These are phyloP conservation scores for Fragum sueziense DNA, from an alignment of 2,888 invertebrate species.

Conservation along the genomic window DNA sequence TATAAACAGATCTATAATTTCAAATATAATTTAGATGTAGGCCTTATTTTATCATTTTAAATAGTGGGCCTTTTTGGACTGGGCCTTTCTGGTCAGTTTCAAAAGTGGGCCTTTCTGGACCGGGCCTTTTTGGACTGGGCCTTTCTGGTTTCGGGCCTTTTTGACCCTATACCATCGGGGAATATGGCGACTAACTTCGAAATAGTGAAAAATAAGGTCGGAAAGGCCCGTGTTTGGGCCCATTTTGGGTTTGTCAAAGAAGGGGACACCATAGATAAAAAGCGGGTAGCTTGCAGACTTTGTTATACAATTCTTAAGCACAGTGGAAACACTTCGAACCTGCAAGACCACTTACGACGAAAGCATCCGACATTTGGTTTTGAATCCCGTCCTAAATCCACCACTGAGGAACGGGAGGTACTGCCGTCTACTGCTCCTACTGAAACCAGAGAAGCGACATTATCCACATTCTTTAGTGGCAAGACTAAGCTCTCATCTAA, in stretches of 20 bases:
- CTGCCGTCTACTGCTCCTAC: not conserved
- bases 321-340: conserved; percentile 2
- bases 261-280: not conserved
- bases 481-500: not conserved
- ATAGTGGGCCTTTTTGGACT: no score
- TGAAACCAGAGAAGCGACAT: not conserved
- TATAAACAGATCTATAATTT: no score
- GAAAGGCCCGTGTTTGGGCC: not conserved
- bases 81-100: no score
- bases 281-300: not conserved
- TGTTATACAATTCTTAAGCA: not conserved
- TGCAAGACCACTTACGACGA: not conserved
- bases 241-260: conserved; percentile 10
- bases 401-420: not conserved
- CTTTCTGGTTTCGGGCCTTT: no score
- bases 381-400: no score
- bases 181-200: not conserved
- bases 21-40: no score
- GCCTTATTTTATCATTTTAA: no score
- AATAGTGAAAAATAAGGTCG: conserved; percentile 6
- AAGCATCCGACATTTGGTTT: not conserved
- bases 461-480: not conserved
- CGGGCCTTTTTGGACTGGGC: no score
- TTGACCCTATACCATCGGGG: no score
- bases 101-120: no score